Percentiles rank a stretch among this genome's conserved stretches.
These are phyloP conservation scores for Dicentrarchus labrax DNA, from an alignment of 2,113 vertebrate genomes.

Conservation along the genomic window DNA sequence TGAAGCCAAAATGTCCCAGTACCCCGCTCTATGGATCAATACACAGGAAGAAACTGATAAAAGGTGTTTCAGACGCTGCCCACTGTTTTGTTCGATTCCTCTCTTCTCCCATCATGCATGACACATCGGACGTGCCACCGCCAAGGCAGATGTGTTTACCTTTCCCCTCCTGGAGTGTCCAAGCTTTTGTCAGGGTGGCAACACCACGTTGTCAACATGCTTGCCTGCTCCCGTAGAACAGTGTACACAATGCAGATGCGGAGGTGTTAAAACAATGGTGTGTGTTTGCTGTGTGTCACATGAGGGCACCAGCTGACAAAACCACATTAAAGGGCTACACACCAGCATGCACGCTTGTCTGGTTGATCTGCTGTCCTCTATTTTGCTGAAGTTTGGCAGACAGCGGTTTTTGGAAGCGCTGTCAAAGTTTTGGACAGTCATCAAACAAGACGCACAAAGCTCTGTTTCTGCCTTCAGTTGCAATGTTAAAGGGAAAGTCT, in stretches of 20 bases:
- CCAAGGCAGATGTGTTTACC: slow-evolving; percentile 69
- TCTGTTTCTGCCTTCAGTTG: neutral
- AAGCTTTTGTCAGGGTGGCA: slow-evolving; percentile 48
- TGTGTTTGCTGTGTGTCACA: slow-evolving; percentile 31
- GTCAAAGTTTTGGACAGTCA: neutral
- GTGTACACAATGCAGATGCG: slow-evolving; percentile 22
- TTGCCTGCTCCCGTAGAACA: slow-evolving; percentile 5
- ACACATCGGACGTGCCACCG: slow-evolving; percentile 22
- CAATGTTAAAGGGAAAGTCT: neutral
- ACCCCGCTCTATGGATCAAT: slow-evolving; percentile 23
- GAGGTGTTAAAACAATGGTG: slow-evolving; percentile 47
- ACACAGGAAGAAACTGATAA: slow-evolving; percentile 18
- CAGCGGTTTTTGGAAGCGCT: neutral
- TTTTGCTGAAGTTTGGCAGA: slow-evolving; percentile 6
- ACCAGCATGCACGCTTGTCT: neutral
- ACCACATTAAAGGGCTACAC: slow-evolving; percentile 15
- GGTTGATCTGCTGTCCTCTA: neutral
- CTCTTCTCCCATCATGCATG: slow-evolving; percentile 34
- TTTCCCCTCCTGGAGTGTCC: slow-evolving; percentile 57
- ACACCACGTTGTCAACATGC: slow-evolving; percentile 31
- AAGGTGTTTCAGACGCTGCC: slow-evolving; percentile 18
- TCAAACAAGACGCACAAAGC: neutral
- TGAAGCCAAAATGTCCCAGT: neutral
- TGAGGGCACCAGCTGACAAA: slow-evolving; percentile 41
- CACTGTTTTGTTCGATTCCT: slow-evolving; percentile 53